Percentiles rank a stretch among this genome's conserved stretches.
phyloP scores from a whole-genome alignment of 2,113 vertebrate species.

The Oryzias celebensis region DNA sequence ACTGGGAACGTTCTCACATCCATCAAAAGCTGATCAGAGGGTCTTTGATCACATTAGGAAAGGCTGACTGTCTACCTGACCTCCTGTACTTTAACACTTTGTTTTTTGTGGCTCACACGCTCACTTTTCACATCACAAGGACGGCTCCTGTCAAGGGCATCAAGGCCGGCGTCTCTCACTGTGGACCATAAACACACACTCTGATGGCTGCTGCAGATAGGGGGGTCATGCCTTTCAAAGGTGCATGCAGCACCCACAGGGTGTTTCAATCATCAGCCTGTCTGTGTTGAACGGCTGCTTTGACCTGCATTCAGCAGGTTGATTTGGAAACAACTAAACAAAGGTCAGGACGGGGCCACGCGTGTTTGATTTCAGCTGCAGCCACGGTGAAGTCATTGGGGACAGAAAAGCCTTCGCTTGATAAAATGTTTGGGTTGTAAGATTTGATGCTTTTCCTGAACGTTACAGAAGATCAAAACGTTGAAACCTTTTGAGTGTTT shows the following conservation, averaged over 20 bases:
- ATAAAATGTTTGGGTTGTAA: no score
- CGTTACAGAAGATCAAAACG: no score
- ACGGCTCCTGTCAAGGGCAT: slow-evolving; percentile 50
- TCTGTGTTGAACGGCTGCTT: slow-evolving; percentile 26
- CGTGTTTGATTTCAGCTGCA: no score
- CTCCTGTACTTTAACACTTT: slow-evolving; percentile 49
- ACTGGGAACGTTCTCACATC: no score
- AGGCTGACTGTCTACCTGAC: slow-evolving; percentile 50
- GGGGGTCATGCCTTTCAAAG: slow-evolving; percentile 17
- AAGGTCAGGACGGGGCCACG: background rate
- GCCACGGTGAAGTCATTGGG: no score
- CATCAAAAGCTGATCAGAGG: slow-evolving; percentile 9
- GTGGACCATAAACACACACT: slow-evolving; percentile 59
- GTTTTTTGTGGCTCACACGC: slow-evolving; percentile 9
- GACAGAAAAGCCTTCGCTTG: no score
- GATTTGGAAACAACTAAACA: slow-evolving; percentile 31
- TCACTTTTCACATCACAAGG: slow-evolving; percentile 51
- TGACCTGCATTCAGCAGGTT: slow-evolving; percentile 38
- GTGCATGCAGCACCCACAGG: slow-evolving; percentile 31
- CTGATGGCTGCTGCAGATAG: slow-evolving; percentile 15
- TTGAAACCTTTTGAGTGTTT: no score
- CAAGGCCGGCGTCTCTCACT: slow-evolving; percentile 35
- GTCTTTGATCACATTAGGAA: slow-evolving; percentile 51
- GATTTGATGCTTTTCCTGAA: no score
- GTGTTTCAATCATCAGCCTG: background rate